Conservation (phyloP, 1,140 invertebrate species). For the Drepana arcuata region DNA sequence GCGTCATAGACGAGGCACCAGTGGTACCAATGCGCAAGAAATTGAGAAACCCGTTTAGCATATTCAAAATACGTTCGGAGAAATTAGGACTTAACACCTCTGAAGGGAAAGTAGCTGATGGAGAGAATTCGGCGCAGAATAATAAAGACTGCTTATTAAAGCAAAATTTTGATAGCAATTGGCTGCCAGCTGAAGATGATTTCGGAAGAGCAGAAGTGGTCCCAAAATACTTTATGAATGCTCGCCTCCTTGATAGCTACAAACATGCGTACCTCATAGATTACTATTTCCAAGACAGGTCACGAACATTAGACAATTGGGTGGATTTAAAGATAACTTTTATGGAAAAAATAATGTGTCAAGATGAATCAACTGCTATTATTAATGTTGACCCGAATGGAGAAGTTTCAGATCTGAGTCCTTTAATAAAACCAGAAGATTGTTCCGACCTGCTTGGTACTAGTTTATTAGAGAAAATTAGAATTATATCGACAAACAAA, state of each 20-base stretch:
- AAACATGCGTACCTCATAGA: too few relatives aligned
- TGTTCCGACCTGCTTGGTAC: slow-evolving; percentile 35
- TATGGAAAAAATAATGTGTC: slow-evolving; percentile 33
- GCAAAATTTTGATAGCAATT: slow-evolving; percentile 27
- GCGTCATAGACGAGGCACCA: slow-evolving; percentile 18
- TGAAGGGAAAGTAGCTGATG: too few relatives aligned
- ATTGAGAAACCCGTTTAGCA: slow-evolving; percentile 50
- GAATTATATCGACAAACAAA: slow-evolving; percentile 37
- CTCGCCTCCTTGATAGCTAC: slow-evolving; percentile 15
- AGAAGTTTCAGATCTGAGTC: slow-evolving; percentile 20
- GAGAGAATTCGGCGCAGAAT: too few relatives aligned
- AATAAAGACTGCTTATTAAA: too few relatives aligned
- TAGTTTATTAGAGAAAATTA: slow-evolving; percentile 43
- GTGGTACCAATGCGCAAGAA: slow-evolving; percentile 25
- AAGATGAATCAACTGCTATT: slow-evolving; percentile 5
- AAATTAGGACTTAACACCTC: too few relatives aligned
- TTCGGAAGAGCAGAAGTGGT: slow-evolving; percentile 46
- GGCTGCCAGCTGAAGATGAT: slow-evolving; percentile 39
- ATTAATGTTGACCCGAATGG: too few relatives aligned
- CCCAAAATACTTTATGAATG: slow-evolving; percentile 7
- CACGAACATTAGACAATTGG: slow-evolving; percentile 34
- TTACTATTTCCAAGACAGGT: slow-evolving; percentile 34
- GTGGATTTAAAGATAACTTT: slow-evolving; percentile 40
- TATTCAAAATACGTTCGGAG: slow-evolving; percentile 39
- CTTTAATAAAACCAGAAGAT: slow-evolving; percentile 44